Evolutionary conservation across 2,113 vertebrate species (phyloP), one percentile per base, ranked within the genome.

Genomic region (Lepisosteus oculatus): DNA sequence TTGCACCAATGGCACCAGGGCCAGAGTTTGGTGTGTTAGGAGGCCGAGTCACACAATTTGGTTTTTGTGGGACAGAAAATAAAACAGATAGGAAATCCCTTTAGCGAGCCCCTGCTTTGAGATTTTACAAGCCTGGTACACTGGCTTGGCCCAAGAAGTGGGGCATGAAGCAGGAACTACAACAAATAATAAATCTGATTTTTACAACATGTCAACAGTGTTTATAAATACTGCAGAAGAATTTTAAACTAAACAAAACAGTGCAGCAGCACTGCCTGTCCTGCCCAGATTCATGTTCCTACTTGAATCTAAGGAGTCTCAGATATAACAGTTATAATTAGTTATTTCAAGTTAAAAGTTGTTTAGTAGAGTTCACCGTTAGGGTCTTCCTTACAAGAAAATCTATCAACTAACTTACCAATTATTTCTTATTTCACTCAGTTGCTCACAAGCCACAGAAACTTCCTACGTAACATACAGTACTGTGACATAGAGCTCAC

Each of bases 201-300:
- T 70, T 70, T 70, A 70, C 69, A 45, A 56, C 69, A 6, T 70
- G 69, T 70, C 69, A 61, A 11, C 11, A 15, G 42, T 61, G 14
- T n/a, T 45, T 62, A 62, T 63, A 17, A 71, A 62, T 41, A 43
- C 56, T 13, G 59, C 43, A 45, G 59, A 62, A 51, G 13, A 43
- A 62, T 62, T 61, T 12, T 12, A 61, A 63, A 59, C 14, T 51
- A 61, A 71, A 71, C 43, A 51, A 51, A 51, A 51, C 47, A 51
- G 47, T 51, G 47, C 47, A 51, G 47, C 47, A 51, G 47, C 47
- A 13, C 55, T 13, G 4, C 55, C 55, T 29, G 29, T 29, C 29
- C 29, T 29, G 29, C 29, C 29, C 29, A 29, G 29, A 29, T 29
- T 51, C 47, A 9, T 51, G 9, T 51, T 6, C 47, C 47, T 51